These are phyloP conservation scores for Ochotona princeps DNA, from an alignment of 2,113 vertebrate genomes.

Conservation along the genomic window DNA sequence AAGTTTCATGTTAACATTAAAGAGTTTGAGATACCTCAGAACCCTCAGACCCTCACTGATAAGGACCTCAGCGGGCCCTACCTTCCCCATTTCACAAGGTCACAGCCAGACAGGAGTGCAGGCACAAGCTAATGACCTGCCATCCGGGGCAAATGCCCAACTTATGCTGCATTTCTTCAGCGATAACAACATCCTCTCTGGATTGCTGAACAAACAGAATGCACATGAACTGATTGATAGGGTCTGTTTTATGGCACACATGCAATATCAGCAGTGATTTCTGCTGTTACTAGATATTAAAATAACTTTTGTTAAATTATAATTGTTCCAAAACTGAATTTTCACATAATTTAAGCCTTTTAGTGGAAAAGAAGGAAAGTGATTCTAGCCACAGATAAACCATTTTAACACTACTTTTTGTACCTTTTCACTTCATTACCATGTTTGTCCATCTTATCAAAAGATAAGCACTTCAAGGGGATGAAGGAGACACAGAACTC, in stretches of 20 bases:
- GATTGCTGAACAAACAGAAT: not conserved
- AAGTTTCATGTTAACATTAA: not conserved
- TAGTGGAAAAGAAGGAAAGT: not conserved
- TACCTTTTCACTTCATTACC: not conserved
- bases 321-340: conserved; percentile 29
- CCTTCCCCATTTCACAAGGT: not conserved
- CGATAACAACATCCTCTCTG: not conserved
- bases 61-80: not conserved
- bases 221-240: not conserved
- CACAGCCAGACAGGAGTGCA: not conserved
- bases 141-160: not conserved
- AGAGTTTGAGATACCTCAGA: not conserved
- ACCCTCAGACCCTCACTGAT: not conserved
- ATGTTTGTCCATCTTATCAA: not conserved
- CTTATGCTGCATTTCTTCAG: not conserved
- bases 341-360: not conserved
- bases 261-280: not conserved
- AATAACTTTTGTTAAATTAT: not conserved
- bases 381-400: not conserved
- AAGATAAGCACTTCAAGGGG: not conserved
- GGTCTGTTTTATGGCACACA: not conserved
- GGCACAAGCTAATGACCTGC: not conserved
- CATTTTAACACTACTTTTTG: not conserved
- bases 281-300: not conserved
- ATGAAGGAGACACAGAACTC: not conserved